phyloP scores from a whole-genome alignment of 2,797 vertebrate genomes.

The Lindbergichthys nudifrons region DNA sequence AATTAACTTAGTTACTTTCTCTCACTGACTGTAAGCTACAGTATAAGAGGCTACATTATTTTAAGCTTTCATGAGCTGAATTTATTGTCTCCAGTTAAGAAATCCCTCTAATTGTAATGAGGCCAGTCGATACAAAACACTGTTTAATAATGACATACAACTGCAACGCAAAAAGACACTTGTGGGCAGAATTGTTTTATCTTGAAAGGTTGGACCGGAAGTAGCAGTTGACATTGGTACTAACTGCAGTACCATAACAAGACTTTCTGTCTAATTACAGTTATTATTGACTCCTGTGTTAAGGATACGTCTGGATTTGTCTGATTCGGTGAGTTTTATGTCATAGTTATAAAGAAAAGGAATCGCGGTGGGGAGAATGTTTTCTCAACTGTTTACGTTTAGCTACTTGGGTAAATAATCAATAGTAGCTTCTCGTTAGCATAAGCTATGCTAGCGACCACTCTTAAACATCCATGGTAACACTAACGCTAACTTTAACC shows the following conservation, averaged over 20 bases:
- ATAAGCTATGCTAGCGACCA: constrained; percentile 32
- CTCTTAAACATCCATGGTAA: too few species aligned
- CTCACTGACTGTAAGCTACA: too few species aligned
- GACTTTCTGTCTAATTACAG: constrained; percentile 29
- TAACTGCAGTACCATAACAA: constrained; percentile 23
- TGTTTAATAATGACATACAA: too few species aligned
- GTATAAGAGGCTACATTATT: too few species aligned
- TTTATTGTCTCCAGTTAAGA: not conserved
- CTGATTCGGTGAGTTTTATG: constrained; percentile 57
- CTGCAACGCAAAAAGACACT: not conserved
- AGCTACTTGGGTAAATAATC: not conserved
- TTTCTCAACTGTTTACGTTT: not conserved
- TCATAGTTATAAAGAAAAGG: not conserved
- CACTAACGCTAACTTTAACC: constrained; percentile 13
- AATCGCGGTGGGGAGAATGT: not conserved
- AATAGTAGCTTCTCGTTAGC: constrained; percentile 37
- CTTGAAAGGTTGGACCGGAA: constrained; percentile 59
- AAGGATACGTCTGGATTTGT: not conserved
- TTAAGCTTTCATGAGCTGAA: not conserved
- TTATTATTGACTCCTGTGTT: not conserved
- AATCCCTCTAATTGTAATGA: not conserved
- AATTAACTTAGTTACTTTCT: too few species aligned
- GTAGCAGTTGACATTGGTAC: not conserved
- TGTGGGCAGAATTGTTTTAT: not conserved
- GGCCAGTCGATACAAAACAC: not conserved